Percentiles rank a stretch among this genome's conserved stretches.
phyloP scores from a whole-genome alignment of 2,113 vertebrate genomes.

The Myrmecophaga tridactyla region DNA sequence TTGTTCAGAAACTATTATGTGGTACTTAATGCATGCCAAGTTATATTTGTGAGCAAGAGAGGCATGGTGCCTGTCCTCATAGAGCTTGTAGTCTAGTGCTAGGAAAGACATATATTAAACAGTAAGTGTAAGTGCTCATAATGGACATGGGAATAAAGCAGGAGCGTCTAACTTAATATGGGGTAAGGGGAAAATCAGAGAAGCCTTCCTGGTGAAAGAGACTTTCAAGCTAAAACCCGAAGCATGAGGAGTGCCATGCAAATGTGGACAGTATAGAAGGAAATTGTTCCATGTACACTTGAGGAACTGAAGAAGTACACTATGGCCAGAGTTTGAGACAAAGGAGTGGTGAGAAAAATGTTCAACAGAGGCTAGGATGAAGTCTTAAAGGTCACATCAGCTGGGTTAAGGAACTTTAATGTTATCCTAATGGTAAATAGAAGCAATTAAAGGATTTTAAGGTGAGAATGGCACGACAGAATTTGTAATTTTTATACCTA shows the following conservation, averaged over 20 bases:
- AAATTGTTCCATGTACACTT: not conserved
- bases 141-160: not conserved
- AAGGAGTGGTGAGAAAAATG: not conserved
- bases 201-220: not conserved
- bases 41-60: not conserved
- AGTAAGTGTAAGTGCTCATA: not conserved
- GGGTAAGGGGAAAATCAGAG: not conserved
- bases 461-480: not conserved
- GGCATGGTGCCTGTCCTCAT: too few relatives aligned
- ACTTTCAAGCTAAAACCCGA: not conserved
- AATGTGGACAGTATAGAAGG: not conserved
- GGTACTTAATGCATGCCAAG: not conserved
- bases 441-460: not conserved
- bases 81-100: not conserved
- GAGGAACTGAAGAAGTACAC: not conserved
- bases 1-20: not conserved
- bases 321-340: not conserved
- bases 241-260: not conserved
- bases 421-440: not conserved
- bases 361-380: not conserved
- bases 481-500: slow-evolving; percentile 20
- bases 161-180: not conserved
- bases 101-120: not conserved
- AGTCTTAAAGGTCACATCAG: not conserved
- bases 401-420: not conserved